Evolutionary conservation across 2,888 invertebrate genomes (phyloP).

Genomic region (Philaethria dido): DNA sequence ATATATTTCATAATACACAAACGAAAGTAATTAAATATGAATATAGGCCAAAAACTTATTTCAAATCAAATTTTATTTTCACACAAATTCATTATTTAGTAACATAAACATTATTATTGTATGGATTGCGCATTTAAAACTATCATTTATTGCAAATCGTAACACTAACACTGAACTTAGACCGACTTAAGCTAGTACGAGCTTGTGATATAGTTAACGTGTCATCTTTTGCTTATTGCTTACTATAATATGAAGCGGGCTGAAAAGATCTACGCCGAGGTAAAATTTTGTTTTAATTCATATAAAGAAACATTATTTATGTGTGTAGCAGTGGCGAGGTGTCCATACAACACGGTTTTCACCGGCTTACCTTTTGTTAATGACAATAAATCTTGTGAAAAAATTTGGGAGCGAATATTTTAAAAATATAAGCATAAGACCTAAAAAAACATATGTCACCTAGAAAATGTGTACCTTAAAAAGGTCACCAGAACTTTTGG

Average conservation of each 20-base stretch:
- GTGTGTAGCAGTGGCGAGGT: conserved; percentile 37
- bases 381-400: too few relatives aligned
- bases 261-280: conserved; percentile 79
- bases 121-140: conserved; percentile 25
- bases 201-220: conserved; percentile 60
- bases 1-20: background rate
- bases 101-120: conserved; percentile 21
- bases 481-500: too few relatives aligned
- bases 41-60: conserved; percentile 4
- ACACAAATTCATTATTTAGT: conserved; percentile 20
- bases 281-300: conserved; percentile 54
- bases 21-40: background rate
- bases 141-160: conserved; percentile 23
- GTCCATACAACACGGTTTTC: too few relatives aligned
- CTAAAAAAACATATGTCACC: too few relatives aligned
- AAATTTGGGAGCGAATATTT: too few relatives aligned
- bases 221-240: conserved; percentile 75
- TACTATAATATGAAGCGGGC: conserved; percentile 74
- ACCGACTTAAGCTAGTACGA: conserved; percentile 34
- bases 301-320: conserved; percentile 27
- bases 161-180: conserved; percentile 26
- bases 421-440: too few relatives aligned
- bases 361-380: too few relatives aligned
- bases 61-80: conserved; percentile 21
- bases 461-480: too few relatives aligned